Base-by-base conservation (phyloP, 2,797 vertebrate genomes). In the Prunella strophiata region DNA sequence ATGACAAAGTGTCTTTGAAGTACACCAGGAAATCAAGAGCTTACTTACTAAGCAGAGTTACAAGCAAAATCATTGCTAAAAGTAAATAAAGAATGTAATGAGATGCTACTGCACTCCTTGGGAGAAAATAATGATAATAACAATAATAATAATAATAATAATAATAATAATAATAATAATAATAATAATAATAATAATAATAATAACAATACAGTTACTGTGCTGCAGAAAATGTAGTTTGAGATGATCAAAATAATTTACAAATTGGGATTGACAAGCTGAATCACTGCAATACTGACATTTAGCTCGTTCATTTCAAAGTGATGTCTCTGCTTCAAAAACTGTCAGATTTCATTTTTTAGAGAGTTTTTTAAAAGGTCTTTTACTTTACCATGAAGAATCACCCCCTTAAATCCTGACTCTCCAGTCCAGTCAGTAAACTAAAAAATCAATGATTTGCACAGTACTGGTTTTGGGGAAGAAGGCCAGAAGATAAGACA, bases 391-490 rank as follows among this genome's bases (percentile, higher is more conserved):
- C 51, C 40, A 66, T 47, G 80, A 94, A 78, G 70, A 88, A 94
- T 73, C 70, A 45, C 11, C 8, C 52, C 68, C 79, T 78, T n/a
- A 82, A 78, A 90, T 86, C 40, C 40, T 84, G 51, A 75, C 51
- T 90, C 65, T 71, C 48, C 86, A 79, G 67, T n/a, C 63, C 70
- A 75, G 70, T 43, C 66, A 89, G 77, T 73, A 95, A 95, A 71
- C 59, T 91, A 71, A 93, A 84, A 91, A 88, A 94, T 76, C 88
- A 88, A 88, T 85, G 79, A 76, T 76, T 93, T 81, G 85, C 83
- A 82, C 40, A 78, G 54, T 38, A 50, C 59, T 67, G 59, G 55
- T 79, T 76, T 88, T 48, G 43, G 59, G 70, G 48, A 30, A 67
- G 80, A 70, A 76, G 72, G 62, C 54, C 77, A 48, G 42, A 79